Base-by-base conservation (phyloP, 1,140 invertebrate species). In the Drosophila watanabei region DNA sequence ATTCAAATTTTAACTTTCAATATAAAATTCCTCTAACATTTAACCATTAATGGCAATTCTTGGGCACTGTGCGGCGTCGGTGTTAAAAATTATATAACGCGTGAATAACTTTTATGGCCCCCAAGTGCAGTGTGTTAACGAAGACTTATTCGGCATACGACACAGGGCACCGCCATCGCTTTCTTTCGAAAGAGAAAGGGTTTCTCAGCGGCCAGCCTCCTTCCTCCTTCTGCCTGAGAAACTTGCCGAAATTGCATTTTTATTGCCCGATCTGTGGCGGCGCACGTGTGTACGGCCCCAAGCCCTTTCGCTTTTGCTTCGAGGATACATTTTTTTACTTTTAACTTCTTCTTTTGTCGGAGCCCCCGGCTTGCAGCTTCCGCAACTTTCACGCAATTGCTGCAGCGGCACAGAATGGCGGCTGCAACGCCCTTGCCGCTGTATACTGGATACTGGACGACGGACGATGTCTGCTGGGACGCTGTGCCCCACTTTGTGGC, bases 101-200 rank as follows among this genome's bases (percentile, higher is more conserved):
- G 65, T 69, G 86, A 89, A 89, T 81, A 85, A 81, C 84, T 76
- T 70, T 86, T 79, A 72, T 79, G 66, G 46, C 69, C 46, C 66
- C 63, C 59, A 51, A 85, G 78, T 89, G 85, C 85, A 89, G 70
- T 88, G 84, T 66, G 65, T 65, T 66, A 58, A 13, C 28, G 14
- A 61, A 72, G 20, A 48, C 20, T 16, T 13, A 28, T 33, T 78
- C 73, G 61, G 82, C 75, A 86, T 69, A 63, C 71, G 61, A 62
- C 43, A 48, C 51, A 51, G 52, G 35, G 28, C 51, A 65, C 8
- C 35, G 46, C 33, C 49, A 78, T 51, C 71, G 78, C 88, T 91
- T 91, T 91, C 89, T 91, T 90, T 91, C 35, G 79, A 91, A 91
- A 91, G 89, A 91, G 88, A 91, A 91, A 91, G 89, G 88, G 84